Base-by-base conservation (phyloP, 2,113 vertebrate species). In the Danio rerio region DNA sequence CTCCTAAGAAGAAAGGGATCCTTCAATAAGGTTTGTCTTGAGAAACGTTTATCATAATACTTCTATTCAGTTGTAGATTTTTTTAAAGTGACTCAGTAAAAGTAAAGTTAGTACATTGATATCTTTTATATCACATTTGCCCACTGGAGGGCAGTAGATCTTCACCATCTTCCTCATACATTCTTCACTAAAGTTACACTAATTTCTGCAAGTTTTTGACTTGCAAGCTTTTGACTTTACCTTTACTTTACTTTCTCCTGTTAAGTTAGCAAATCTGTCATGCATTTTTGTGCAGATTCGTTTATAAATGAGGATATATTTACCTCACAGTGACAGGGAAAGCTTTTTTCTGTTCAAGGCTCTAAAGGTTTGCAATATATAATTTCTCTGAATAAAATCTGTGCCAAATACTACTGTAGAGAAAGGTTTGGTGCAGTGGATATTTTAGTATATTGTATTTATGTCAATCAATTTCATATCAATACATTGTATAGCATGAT, bases 121-220 rank as follows among this genome's bases (percentile, higher is more conserved):
- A 59, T 6, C 2, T 18, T n/a, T 10, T 16, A 50, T 61, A 52
- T n/a, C 62, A 31, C n/a, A 53, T 72, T 18, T 71, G 53, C 66
- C 82, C 84, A 88, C 91, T 89, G 92, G 93, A 91, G 90, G 93
- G 94, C 94, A 95, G 92, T 94, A 94, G 82, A 88, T 90, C 87
- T 92, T 91, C 90, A 87, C 88, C 58, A 56, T 87, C 90, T 63
- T 77, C 13, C 18, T 7, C 11, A 15, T 12, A 71, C 8, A 70
- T 15, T 66, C 59, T 65, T 74, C 13, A 47, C 62, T 47, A 61
- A 31, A 12, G 9, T 31, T 58, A 12, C 45, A n/a, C n/a, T n/a
- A n/a, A n/a, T n/a, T n/a, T n/a, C n/a, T 9, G 10, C 40, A 75
- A 21, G 40, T 45, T 31, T 74, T 65, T 21, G 16, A 56, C 16